Base-by-base conservation (phyloP, 1,140 invertebrate genomes). In the Drosophila trapezifrons region DNA sequence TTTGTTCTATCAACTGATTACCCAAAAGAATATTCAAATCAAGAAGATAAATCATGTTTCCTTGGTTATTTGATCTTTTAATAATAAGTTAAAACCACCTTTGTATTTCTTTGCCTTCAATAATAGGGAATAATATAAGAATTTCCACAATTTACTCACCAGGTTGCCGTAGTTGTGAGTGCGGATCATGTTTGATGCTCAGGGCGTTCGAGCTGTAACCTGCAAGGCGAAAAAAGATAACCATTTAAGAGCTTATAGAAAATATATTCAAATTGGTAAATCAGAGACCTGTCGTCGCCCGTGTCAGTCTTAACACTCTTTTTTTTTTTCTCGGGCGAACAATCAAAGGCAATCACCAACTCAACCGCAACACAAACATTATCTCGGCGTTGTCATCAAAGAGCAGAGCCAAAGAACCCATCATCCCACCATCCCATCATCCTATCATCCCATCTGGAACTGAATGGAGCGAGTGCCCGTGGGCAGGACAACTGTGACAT, bases 101-200 rank as follows among this genome's bases (percentile, higher is more conserved):
- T 27, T 40, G 35, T 22, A 42, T 42, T 59, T 15, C 9, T 42
- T 22, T 32, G 18, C 37, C 38, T 58, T n/a, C n/a, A n/a, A n/a
- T n/a, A n/a, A n/a, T n/a, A n/a, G n/a, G n/a, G n/a, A n/a, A n/a
- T n/a, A n/a, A n/a, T n/a, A n/a, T n/a, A n/a, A n/a, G n/a, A n/a
- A n/a, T n/a, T n/a, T n/a, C n/a, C n/a, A n/a, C n/a, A 32, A 13
- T 42, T 32, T 32, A 81, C 80, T 90, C 63, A 97, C 96, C 96
- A 94, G 96, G 96, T 93, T 97, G 96, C 92, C 96, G 94, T 77
- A 97, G 94, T 93, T 97, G 96, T 81, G 95, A 95, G 92, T 97
- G 96, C 58, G 96, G 95, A 92, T 97, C 96, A 95, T 76, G 96
- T 95, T 93, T 97, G 42, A 93, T 93, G 42, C 94, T 94, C 77